Base-by-base conservation (phyloP, 2,797 vertebrate genomes). In the Simalia tracyae region DNA sequence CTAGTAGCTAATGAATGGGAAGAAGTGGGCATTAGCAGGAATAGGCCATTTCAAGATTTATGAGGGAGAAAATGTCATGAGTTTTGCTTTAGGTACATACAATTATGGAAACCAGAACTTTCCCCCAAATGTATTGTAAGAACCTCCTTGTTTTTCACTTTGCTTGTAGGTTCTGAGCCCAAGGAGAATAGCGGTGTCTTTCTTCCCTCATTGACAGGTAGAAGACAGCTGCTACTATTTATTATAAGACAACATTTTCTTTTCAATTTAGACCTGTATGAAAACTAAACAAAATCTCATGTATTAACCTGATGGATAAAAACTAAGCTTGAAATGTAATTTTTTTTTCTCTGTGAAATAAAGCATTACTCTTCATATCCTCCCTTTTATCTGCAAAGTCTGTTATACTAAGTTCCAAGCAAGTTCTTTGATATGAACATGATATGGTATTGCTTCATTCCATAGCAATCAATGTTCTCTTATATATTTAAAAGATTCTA, bases 81-180 rank as follows among this genome's bases (percentile, higher is more conserved):
- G 5, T 64, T 31, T 66, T 66, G 22, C 11, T 91, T 91, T 61
- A 72, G 36, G 12, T 50, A 46, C 15, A 12, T 15, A n/a, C 5
- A 60, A 9, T 88, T 81, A 87, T 12, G 42, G 3, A 87, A 87
- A 26, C 10, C 26, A 87, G n/a, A 19, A 54, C 28, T 61, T 76
- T 57, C 24, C 36, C n/a, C 22, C 31, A 54, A 81, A 56, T 87
- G 19, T 60, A 28, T 76, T 66, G 31, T 91, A 9, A 76, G 54
- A 24, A 12, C 0, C 3, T 60, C 50, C 26, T 12, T 61, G 8
- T 91, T 61, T 87, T 60, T 54, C 19, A 15, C 54, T 87, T 76
- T 87, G 42, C 17, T 87, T 81, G 86, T 42, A 91, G 90, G 66
- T 81, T 24, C 90, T 88, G 66, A 54, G 66, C 12, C 68, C 19